Conservation (phyloP, 2,888 invertebrate genomes). For the Drosophila algonquin region DNA sequence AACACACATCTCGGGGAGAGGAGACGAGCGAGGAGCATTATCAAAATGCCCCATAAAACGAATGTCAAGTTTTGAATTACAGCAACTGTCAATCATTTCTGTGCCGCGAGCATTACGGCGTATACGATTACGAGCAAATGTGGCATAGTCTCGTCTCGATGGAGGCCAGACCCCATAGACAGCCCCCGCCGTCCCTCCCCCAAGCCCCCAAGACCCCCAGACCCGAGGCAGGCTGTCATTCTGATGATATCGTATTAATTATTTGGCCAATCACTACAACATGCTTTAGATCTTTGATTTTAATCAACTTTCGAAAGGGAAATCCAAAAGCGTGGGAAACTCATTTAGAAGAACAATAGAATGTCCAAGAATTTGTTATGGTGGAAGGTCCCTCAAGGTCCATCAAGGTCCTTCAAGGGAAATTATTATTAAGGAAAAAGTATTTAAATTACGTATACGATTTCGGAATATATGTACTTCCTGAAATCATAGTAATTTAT, state of each 20-base stretch:
- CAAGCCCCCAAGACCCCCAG: too few relatives aligned
- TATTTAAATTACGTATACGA: too few relatives aligned
- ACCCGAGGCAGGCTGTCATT: conserved; percentile 9
- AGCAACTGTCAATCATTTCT: conserved; percentile 66
- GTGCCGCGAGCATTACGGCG: not conserved
- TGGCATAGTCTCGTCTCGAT: not conserved
- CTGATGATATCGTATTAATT: conserved; percentile 40
- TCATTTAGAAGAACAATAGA: not conserved
- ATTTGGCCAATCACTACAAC: conserved; percentile 27
- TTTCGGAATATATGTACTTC: too few relatives aligned
- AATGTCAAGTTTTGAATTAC: conserved; percentile 67
- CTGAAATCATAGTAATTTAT: not conserved
- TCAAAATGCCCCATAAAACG: conserved; percentile 59
- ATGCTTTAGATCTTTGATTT: conserved; percentile 4
- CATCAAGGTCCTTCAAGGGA: too few relatives aligned
- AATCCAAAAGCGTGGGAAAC: conserved; percentile 30
- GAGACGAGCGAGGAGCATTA: conserved; percentile 37
- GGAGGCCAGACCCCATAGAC: not conserved
- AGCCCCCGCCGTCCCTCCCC: not conserved
- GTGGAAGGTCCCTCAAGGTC: too few relatives aligned
- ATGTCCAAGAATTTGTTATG: not conserved
- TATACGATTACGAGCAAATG: not conserved
- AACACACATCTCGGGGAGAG: not conserved
- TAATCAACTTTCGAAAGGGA: conserved; percentile 23
- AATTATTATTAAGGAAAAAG: too few relatives aligned